phyloP scores from a whole-genome alignment of 2,113 vertebrate genomes.

The Nicator chloris region DNA sequence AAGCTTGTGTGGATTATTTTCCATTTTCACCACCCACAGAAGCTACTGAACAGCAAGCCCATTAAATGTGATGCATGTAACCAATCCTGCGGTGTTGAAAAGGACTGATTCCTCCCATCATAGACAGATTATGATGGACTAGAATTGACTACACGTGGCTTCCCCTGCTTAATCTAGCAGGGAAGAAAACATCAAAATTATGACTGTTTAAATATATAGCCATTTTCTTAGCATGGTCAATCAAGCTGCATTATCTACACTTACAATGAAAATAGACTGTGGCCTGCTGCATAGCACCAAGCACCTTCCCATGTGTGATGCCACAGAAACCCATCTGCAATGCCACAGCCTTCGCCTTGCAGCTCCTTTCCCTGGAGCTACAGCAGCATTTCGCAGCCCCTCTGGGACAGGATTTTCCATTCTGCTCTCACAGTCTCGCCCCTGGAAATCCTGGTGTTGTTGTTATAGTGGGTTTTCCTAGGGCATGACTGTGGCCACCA shows the following conservation, averaged over 20 bases:
- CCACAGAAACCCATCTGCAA: neutral
- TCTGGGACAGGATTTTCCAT: neutral
- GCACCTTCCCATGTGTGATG: neutral
- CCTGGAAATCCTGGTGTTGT: neutral
- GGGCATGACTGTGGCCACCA: neutral
- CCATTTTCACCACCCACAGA: neutral
- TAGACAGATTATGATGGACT: conserved; percentile 3
- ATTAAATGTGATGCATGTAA: conserved; percentile 2
- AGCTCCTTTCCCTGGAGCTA: neutral
- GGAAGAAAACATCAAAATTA: neutral
- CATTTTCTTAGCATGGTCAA: conserved; percentile 2
- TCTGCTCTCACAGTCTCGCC: neutral
- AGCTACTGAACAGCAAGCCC: neutral
- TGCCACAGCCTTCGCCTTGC: neutral
- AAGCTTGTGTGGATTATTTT: neutral
- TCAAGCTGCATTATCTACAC: neutral
- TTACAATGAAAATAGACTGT: neutral
- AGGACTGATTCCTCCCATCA: neutral
- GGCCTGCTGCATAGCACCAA: neutral
- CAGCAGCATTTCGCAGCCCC: neutral
- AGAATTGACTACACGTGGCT: neutral
- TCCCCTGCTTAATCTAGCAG: conserved; percentile 32
- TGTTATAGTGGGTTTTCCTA: neutral
- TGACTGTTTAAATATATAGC: neutral
- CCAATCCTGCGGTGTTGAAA: neutral